Conservation (phyloP, 2,888 invertebrate genomes). For the Microchrysa polita region DNA sequence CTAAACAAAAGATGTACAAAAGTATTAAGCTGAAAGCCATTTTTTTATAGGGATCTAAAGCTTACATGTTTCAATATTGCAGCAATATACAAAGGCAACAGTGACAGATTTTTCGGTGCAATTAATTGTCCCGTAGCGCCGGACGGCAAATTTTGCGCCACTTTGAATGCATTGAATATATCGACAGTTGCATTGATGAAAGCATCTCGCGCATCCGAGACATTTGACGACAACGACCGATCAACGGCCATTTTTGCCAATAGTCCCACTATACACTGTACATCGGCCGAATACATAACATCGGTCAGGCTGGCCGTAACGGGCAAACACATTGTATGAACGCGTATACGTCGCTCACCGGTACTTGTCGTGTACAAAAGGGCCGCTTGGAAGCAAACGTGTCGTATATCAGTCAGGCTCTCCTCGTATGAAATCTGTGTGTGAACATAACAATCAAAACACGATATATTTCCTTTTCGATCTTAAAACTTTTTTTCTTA, state of each 20-base stretch:
- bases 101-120: conserved; percentile 79
- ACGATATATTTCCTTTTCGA: no score
- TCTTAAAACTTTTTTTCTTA: no score
- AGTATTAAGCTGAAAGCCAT: background rate
- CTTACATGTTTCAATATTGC: conserved; percentile 87
- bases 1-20: conserved; percentile 64
- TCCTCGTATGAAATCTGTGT: conserved; percentile 82
- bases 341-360: conserved; percentile 95
- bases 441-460: background rate
- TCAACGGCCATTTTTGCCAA: conserved; percentile 99
- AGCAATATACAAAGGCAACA: conserved; percentile 88
- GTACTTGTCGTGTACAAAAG: conserved; percentile 95
- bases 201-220: conserved; percentile 95
- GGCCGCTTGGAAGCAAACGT: conserved; percentile 97
- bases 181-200: conserved; percentile 95
- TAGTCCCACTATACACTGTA: conserved; percentile 91
- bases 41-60: background rate
- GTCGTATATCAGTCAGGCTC: conserved; percentile 83
- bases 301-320: conserved; percentile 86
- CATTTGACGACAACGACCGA: conserved; percentile 82
- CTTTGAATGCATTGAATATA: conserved; percentile 79
- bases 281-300: conserved; percentile 89
- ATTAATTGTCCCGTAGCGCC: conserved; percentile 72
- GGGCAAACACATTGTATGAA: conserved; percentile 96
- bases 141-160: conserved; percentile 71